Evolutionary conservation across 2,888 invertebrate genomes (phyloP).

Genomic region (Dioctria rufipes): DNA sequence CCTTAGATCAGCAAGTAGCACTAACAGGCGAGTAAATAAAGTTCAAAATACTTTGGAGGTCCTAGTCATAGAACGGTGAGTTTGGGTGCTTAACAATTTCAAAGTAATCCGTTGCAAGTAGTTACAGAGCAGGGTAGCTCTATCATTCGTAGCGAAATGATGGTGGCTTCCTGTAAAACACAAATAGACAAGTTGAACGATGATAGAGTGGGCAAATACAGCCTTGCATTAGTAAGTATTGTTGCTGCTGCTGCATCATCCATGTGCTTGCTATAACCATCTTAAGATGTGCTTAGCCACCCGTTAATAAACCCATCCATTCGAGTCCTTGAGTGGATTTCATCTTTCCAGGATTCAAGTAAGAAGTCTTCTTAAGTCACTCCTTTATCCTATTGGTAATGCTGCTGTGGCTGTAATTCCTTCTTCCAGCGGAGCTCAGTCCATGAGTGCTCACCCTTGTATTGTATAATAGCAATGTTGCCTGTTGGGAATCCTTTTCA

Average conservation of each 20-base stretch:
- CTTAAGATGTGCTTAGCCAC: slow-evolving; percentile 51
- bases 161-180: not conserved
- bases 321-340: slow-evolving; percentile 36
- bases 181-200: slow-evolving; percentile 6
- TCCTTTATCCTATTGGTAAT: slow-evolving; percentile 32
- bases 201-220: not conserved
- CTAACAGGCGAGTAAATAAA: slow-evolving; percentile 42
- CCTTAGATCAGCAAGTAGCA: not conserved
- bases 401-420: slow-evolving; percentile 17
- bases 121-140: slow-evolving; percentile 12
- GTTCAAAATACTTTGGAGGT: slow-evolving; percentile 17
- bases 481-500: slow-evolving; percentile 38
- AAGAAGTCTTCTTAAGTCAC: slow-evolving; percentile 46
- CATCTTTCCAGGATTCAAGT: slow-evolving; percentile 39
- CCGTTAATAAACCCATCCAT: slow-evolving; percentile 52
- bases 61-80: slow-evolving; percentile 40
- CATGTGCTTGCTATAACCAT: slow-evolving; percentile 42
- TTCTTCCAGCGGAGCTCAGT: slow-evolving; percentile 9
- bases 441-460: slow-evolving; percentile 33
- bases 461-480: slow-evolving; percentile 36
- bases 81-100: slow-evolving; percentile 39
- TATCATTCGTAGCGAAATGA: not conserved
- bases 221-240: slow-evolving; percentile 35
- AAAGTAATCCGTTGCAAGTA: slow-evolving; percentile 37
- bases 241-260: slow-evolving; percentile 37